Percentiles rank a stretch among this genome's conserved stretches.
These are phyloP conservation scores for Linnaemya tessellans DNA, from an alignment of 2,888 invertebrate genomes.

Conservation along the genomic window DNA sequence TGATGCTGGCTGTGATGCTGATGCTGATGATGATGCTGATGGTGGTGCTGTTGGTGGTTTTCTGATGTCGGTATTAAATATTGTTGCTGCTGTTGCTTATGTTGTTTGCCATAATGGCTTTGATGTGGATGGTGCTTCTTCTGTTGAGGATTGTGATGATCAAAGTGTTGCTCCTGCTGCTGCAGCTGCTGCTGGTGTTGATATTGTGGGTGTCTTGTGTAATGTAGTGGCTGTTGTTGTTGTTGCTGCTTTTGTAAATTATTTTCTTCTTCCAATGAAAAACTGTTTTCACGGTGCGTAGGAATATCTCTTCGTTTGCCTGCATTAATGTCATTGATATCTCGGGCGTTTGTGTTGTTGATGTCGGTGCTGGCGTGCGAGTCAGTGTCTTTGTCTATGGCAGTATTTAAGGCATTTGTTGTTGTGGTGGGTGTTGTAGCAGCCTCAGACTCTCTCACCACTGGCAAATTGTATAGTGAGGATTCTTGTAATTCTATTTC, in stretches of 20 bases:
- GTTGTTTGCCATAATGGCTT: conserved; percentile 58
- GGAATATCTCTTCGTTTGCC: conserved; percentile 53
- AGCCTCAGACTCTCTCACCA: conserved; percentile 45
- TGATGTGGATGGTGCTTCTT: conserved; percentile 65
- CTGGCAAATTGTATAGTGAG: conserved; percentile 57
- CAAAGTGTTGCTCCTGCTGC: conserved; percentile 69
- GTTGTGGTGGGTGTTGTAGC: conserved; percentile 10
- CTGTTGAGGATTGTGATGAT: conserved; percentile 71
- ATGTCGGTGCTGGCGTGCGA: conserved; percentile 10
- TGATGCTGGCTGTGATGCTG: conserved; percentile 71
- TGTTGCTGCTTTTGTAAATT: conserved; percentile 61
- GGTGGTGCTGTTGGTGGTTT: conserved; percentile 71
- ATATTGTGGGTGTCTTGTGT: conserved; percentile 69
- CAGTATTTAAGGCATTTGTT: conserved; percentile 71
- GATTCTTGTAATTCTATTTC: conserved; percentile 61
- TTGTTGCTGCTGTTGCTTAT: conserved; percentile 64
- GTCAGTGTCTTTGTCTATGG: conserved; percentile 51
- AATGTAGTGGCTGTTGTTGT: conserved; percentile 63
- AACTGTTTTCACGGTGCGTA: conserved; percentile 48
- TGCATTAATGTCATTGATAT: conserved; percentile 48
- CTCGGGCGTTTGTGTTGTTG: conserved; percentile 37
- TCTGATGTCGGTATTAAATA: conserved; percentile 71
- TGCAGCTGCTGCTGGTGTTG: conserved; percentile 70
- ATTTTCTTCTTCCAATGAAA: conserved; percentile 56
- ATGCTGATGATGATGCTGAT: conserved; percentile 65